These are phyloP conservation scores for Phragmatobia fuliginosa DNA, from an alignment of 2,888 invertebrate genomes.

Conservation along the genomic window DNA sequence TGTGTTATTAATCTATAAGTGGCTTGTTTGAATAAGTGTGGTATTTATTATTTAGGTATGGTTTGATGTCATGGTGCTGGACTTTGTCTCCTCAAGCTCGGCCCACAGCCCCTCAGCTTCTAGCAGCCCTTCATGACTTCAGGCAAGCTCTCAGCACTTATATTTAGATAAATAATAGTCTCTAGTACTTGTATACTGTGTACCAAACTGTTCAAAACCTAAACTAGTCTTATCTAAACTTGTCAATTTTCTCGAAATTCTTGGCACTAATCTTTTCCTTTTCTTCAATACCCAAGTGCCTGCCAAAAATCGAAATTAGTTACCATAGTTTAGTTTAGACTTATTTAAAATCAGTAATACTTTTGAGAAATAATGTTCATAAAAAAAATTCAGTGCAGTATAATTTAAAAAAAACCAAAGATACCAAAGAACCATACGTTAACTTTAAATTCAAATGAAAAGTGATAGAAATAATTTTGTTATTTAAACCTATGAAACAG, in stretches of 20 bases:
- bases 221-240: conserved; percentile 38
- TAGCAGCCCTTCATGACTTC: conserved; percentile 91
- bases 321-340: conserved; percentile 12
- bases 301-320: conserved; percentile 61
- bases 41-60: conserved; percentile 84
- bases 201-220: conserved; percentile 30
- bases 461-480: conserved; percentile 48
- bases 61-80: conserved; percentile 93
- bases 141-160: conserved; percentile 90
- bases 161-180: conserved; percentile 75
- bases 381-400: not conserved
- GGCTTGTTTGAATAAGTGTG: not conserved
- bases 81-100: conserved; percentile 88
- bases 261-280: conserved; percentile 51
- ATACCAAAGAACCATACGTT: conserved; percentile 23
- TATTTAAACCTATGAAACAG: conserved; percentile 33
- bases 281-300: conserved; percentile 72
- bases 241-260: conserved; percentile 46
- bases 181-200: conserved; percentile 18
- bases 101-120: conserved; percentile 90
- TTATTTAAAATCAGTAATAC: not conserved
- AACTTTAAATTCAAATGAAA: conserved; percentile 42
- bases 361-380: not conserved
- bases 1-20: not conserved
- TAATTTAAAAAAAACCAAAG: conserved; percentile 8